Evolutionary conservation across 2,113 vertebrate species (phyloP), one percentile per base, ranked within the genome.

Genomic region (Sphaerodactylus townsendi): DNA sequence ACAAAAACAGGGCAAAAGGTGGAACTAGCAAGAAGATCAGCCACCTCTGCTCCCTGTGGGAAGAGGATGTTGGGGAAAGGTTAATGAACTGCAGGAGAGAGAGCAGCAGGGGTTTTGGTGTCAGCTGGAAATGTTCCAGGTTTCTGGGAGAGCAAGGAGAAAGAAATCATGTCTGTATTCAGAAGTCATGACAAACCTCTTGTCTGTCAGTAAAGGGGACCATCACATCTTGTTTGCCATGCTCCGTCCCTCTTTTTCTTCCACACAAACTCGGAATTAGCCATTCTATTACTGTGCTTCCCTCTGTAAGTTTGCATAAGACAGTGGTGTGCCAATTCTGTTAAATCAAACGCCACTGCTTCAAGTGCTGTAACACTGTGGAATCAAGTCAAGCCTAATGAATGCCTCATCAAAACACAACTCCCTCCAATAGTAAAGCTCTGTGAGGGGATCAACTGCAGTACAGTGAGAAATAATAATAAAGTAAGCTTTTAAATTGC

Each of bases 381-480:
- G 77, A 87, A 74, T 75, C 25, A 44, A n/a, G 76, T 44, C 72
- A n/a, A 66, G 59, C 0, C 0, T 30, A 73, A 33, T 30, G 25
- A 48, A 28, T 81, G 2, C 59, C 23, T 6, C 78, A 28, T 46
- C 74, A 82, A 70, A 79, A 69, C 33, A 41, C 28, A 68, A 87
- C 72, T 77, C 81, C 14, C 4, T 79, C 83, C n/a, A 69, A 75
- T 71, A 44, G 64, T 50, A 76, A 82, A 50, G n/a, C 65, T 77
- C 69, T 23, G 30, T 62, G 65, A 59, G 41, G 59, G 56, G 39
- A 77, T 86, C 72, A 86, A 33, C 62, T 77, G 64, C 23, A 39
- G 23, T 79, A 85, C 62, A 79, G 62, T 46, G 39, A 23, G 2
- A 78, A 70, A 28, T 80, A 46, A 19, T 70, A 62, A 37, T 65